phyloP scores from a whole-genome alignment of 1,140 invertebrate species.

The Latrodectus geometricus region DNA sequence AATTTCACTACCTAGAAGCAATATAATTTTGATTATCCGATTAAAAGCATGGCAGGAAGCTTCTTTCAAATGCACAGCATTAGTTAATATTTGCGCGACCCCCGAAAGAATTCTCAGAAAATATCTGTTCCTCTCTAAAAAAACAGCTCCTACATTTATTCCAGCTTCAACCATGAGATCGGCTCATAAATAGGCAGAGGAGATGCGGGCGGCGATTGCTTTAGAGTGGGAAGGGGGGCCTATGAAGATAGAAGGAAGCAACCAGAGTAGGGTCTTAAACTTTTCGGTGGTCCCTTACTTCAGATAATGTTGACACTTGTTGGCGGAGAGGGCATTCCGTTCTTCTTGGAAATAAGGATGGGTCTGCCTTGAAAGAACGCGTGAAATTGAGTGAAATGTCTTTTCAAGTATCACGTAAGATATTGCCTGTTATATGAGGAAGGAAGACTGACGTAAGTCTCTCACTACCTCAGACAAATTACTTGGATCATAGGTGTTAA shows the following conservation, averaged over 20 bases:
- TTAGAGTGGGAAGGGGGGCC: background rate
- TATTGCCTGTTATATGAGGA: no score
- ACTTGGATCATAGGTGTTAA: no score
- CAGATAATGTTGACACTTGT: constrained; percentile 51
- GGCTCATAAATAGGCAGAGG: constrained; percentile 25
- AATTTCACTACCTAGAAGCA: no score
- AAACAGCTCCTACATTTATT: background rate
- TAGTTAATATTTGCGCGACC: background rate
- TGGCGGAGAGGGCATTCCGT: background rate
- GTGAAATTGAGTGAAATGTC: no score
- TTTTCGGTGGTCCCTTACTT: constrained; percentile 34
- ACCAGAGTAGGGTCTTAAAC: background rate
- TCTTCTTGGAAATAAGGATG: background rate
- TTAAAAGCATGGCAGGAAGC: no score
- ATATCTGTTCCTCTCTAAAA: constrained; percentile 6
- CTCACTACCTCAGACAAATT: no score
- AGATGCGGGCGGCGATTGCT: constrained; percentile 9
- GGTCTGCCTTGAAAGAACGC: no score
- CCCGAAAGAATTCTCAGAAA: background rate
- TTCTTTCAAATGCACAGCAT: no score
- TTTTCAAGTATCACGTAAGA: no score
- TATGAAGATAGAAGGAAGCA: constrained; percentile 13
- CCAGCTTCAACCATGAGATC: background rate
- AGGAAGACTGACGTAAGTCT: no score
- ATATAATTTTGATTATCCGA: no score